These are phyloP conservation scores for Pedetes capensis DNA, from an alignment of 2,113 vertebrate species.

Conservation along the genomic window DNA sequence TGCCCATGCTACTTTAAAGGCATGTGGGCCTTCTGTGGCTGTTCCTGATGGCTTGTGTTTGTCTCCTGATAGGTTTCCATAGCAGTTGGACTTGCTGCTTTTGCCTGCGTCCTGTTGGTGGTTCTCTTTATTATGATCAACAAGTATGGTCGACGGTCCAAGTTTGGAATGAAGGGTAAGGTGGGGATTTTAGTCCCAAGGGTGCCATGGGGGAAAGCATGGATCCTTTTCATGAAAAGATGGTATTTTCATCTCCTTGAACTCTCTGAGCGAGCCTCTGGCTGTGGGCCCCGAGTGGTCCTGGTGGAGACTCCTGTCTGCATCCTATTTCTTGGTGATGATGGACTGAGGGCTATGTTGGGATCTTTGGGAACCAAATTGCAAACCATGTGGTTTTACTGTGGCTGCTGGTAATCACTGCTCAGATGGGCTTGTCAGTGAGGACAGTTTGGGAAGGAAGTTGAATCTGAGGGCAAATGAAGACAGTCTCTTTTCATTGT, in stretches of 20 bases:
- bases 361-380: neutral
- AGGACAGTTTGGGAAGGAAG: neutral
- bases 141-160: conserved; percentile 97
- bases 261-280: neutral
- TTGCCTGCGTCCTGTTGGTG: conserved; percentile 95
- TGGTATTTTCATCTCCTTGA: conserved; percentile 10
- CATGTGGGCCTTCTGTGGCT: accelerated
- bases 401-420: neutral
- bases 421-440: accelerated
- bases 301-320: neutral
- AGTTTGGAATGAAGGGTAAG: conserved; percentile 99
- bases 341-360: neutral
- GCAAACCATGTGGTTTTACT: neutral
- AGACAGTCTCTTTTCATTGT: neutral
- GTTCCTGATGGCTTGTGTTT: conserved; percentile 19
- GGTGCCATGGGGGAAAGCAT: neutral
- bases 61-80: conserved; percentile 91
- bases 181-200: neutral
- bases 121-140: conserved; percentile 98
- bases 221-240: conserved; percentile 45
- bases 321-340: neutral
- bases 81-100: conserved; percentile 94
- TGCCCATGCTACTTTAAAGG: accelerated
- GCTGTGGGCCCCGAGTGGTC: no score
- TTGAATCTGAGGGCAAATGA: neutral